These are phyloP conservation scores for Struthio camelus DNA, from an alignment of 2,113 vertebrate species.

Conservation along the genomic window DNA sequence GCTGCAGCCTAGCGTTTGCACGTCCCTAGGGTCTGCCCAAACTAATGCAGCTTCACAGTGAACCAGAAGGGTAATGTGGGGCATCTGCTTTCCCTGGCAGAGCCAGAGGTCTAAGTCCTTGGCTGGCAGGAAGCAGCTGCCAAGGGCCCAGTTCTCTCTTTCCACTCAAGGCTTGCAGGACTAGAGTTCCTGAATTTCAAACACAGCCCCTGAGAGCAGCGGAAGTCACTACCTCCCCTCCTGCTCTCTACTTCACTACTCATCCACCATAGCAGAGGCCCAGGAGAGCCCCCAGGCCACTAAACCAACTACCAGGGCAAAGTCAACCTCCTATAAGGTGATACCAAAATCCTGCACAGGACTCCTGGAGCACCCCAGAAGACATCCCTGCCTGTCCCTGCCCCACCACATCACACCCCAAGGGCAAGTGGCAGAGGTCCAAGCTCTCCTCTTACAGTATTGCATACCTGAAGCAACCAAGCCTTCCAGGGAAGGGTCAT, in stretches of 20 bases:
- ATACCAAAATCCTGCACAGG: not conserved
- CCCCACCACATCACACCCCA: not conserved
- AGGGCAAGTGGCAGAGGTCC: not conserved
- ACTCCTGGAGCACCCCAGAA: not conserved
- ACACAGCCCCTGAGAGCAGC: too few species aligned
- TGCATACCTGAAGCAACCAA: too few species aligned
- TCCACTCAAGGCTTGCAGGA: too few species aligned
- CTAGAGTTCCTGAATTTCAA: too few species aligned
- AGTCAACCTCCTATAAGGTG: not conserved
- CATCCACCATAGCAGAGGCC: not conserved
- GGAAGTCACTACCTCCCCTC: not conserved
- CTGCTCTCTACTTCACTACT: not conserved
- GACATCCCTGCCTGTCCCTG: too few species aligned
- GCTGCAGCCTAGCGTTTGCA: not conserved
- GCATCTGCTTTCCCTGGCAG: accelerated
- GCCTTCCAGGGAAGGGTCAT: accelerated
- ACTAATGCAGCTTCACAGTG: accelerated
- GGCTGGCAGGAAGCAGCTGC: not conserved
- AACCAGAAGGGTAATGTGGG: not conserved
- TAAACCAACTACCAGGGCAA: too few species aligned
- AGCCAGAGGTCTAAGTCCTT: too few species aligned
- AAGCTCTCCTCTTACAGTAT: not conserved
- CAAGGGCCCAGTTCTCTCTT: too few species aligned
- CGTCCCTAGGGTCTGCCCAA: not conserved
- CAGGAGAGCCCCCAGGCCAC: not conserved